These are phyloP conservation scores for Agrilus mali DNA, from an alignment of 2,888 invertebrate genomes.

Conservation along the genomic window DNA sequence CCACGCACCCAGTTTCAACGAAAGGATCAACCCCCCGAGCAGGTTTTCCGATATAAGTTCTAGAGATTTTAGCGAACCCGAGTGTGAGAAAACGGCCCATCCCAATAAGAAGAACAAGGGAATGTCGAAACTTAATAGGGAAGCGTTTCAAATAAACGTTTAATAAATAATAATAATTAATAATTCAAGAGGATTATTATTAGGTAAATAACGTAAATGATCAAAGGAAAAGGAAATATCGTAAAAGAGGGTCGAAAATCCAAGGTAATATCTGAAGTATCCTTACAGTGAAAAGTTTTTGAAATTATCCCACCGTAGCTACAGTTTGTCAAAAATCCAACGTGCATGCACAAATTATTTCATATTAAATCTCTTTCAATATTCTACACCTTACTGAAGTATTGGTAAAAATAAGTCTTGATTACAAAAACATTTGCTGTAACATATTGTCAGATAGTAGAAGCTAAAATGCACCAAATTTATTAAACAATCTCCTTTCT, in stretches of 20 bases:
- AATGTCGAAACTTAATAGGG: conserved; percentile 38
- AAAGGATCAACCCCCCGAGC: conserved; percentile 74
- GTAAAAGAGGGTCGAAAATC: neutral
- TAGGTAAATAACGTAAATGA: no score
- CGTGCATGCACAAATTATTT: neutral
- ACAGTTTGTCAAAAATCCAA: no score
- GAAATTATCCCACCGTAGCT: no score
- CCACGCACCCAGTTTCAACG: conserved; percentile 68
- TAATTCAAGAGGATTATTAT: no score
- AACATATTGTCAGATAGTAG: no score
- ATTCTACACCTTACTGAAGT: no score
- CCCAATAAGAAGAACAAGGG: conserved; percentile 27
- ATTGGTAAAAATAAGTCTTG: no score
- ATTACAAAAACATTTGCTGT: no score
- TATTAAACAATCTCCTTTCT: no score
- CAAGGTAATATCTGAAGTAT: no score
- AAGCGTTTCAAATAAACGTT: conserved; percentile 72
- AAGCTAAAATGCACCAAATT: conserved; percentile 1
- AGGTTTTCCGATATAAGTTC: conserved; percentile 64
- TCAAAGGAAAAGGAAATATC: neutral
- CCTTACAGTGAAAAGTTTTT: no score
- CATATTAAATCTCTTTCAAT: no score
- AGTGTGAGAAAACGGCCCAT: conserved; percentile 31
- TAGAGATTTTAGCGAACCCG: conserved; percentile 33
- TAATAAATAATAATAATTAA: conserved; percentile 26